Percentiles rank a stretch among this genome's conserved stretches.
Evolutionary conservation across 2,797 vertebrate species (phyloP).

Genomic region (Bucorvus abyssinicus): DNA sequence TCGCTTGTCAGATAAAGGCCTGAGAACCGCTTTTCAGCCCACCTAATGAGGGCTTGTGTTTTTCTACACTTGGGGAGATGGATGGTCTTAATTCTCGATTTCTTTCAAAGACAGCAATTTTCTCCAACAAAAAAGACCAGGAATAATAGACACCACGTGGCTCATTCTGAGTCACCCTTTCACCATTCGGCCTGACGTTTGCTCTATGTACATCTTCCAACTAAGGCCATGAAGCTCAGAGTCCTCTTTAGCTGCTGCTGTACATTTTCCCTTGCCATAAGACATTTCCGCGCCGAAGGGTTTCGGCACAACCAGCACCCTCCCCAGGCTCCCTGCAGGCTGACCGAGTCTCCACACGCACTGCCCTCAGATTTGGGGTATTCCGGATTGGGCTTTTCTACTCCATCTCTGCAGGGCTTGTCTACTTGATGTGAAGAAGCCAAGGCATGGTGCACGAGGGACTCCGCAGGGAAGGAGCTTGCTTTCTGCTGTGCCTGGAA

Average conservation of each 20-base stretch:
- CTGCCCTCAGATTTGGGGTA: background rate
- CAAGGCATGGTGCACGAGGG: background rate
- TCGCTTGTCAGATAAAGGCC: constrained; percentile 27
- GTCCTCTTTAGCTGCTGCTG: background rate
- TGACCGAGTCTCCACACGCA: background rate
- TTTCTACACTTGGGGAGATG: background rate
- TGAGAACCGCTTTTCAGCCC: constrained; percentile 41
- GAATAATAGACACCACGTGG: constrained; percentile 44
- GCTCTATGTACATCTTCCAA: background rate
- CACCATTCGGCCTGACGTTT: background rate
- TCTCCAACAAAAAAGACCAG: constrained; percentile 15
- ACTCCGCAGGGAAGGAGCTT: background rate
- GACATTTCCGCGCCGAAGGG: background rate
- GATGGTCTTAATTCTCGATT: constrained; percentile 43
- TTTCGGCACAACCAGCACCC: background rate
- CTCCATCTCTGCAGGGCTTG: background rate
- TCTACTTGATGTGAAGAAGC: background rate
- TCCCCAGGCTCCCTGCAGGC: background rate
- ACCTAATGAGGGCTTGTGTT: constrained; percentile 46
- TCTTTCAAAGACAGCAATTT: constrained; percentile 39
- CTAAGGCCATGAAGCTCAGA: background rate
- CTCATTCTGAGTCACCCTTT: constrained; percentile 28
- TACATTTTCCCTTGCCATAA: background rate
- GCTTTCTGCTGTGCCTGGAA: background rate
- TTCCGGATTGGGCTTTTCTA: background rate